Evolutionary conservation across 2,888 invertebrate species (phyloP).

Genomic region (Nomada fucata): DNA sequence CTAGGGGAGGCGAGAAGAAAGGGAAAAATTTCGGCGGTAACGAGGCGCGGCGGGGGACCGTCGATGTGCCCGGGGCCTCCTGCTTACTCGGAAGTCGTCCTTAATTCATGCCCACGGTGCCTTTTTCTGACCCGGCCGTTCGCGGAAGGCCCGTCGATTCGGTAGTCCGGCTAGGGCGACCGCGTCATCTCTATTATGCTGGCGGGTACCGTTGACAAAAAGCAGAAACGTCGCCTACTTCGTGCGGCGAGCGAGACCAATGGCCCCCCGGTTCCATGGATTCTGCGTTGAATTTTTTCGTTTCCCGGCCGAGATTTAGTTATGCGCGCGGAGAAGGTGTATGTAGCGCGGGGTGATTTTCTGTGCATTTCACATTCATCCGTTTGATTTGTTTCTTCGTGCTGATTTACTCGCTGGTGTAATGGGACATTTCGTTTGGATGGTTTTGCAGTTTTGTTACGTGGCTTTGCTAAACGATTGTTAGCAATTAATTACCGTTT

Average conservation of each 20-base stretch:
- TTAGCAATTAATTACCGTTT: no score
- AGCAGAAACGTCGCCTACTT: constrained; percentile 63
- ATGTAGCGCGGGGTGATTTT: no score
- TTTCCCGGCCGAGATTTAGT: background rate
- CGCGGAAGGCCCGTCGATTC: constrained; percentile 68
- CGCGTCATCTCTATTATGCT: constrained; percentile 69
- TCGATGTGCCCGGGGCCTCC: constrained; percentile 38
- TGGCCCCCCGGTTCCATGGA: background rate
- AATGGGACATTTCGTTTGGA: no score
- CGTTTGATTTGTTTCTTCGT: no score
- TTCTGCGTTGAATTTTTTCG: background rate
- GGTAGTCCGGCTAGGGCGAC: constrained; percentile 59
- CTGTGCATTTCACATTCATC: no score
- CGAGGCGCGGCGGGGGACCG: constrained; percentile 48
- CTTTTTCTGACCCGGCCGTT: constrained; percentile 67
- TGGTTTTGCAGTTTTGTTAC: no score
- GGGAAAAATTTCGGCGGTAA: constrained; percentile 46
- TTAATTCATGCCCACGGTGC: constrained; percentile 74
- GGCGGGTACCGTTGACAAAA: constrained; percentile 50
- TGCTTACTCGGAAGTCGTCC: constrained; percentile 75
- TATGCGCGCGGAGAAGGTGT: background rate
- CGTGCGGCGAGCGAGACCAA: constrained; percentile 46
- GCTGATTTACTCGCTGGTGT: no score
- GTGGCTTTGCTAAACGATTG: no score
- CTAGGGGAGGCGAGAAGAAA: background rate